Percentiles rank a stretch among this genome's conserved stretches.
phyloP scores from a whole-genome alignment of 2,797 vertebrate genomes.

The Scolopax bukidnonensis region DNA sequence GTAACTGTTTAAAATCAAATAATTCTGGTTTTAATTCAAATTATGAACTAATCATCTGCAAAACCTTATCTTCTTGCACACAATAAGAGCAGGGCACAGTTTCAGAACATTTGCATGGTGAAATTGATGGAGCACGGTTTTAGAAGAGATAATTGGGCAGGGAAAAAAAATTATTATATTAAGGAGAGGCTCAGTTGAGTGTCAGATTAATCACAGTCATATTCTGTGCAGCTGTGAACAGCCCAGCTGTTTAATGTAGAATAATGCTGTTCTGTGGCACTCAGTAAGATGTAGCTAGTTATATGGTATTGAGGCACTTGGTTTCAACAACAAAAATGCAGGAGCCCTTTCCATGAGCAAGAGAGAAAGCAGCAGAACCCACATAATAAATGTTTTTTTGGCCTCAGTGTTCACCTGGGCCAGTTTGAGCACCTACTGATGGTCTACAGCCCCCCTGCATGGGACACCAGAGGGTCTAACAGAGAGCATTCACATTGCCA shows the following conservation, averaged over 20 bases:
- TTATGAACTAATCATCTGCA: background rate
- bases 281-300: background rate
- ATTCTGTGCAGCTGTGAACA: background rate
- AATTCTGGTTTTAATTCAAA: background rate
- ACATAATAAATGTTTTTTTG: background rate
- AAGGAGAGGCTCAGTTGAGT: background rate
- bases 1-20: background rate
- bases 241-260: background rate
- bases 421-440: background rate
- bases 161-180: background rate
- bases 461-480: background rate
- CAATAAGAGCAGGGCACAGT: background rate
- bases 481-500: background rate
- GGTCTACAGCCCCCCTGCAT: background rate
- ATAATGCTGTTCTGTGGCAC: background rate
- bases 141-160: background rate
- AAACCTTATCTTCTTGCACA: background rate
- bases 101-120: background rate
- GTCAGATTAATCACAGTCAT: background rate
- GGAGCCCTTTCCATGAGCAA: background rate
- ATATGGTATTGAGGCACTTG: background rate
- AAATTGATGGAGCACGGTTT: background rate
- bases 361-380: background rate
- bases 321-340: background rate
- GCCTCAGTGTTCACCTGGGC: background rate